Evolutionary conservation across 2,113 vertebrate genomes (phyloP).

Genomic region (Boulengeromyrus knoepffleri): DNA sequence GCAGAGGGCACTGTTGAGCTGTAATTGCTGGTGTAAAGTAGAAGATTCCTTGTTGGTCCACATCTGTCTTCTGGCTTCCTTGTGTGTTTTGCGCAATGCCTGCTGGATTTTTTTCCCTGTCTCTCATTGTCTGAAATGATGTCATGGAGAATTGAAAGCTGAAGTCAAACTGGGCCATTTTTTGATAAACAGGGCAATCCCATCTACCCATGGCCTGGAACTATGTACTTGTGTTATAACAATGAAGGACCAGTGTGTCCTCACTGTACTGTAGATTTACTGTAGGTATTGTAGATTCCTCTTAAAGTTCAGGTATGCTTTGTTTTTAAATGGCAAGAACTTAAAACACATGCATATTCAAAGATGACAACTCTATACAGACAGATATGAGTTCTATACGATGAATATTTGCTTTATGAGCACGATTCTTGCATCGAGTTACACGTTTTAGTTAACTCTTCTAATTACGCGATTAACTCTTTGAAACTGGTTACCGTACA

Average conservation of each 20-base stretch:
- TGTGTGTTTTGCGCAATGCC: background rate
- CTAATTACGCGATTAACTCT: background rate
- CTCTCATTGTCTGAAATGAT: background rate
- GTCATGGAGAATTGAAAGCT: background rate
- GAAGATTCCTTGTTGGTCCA: background rate
- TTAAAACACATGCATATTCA: background rate
- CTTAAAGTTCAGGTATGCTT: background rate
- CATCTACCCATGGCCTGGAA: background rate
- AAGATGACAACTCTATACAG: background rate
- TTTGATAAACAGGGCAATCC: background rate
- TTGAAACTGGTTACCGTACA: background rate
- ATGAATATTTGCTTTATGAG: background rate
- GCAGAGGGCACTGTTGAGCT: constrained; percentile 15
- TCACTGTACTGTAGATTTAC: constrained; percentile 2
- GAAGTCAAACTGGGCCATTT: background rate
- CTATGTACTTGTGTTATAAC: background rate
- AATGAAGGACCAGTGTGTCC: background rate
- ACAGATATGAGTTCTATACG: background rate
- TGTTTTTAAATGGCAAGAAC: constrained; percentile 12
- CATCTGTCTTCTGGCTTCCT: background rate
- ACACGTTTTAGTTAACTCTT: constrained; percentile 15
- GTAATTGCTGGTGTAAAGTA: background rate
- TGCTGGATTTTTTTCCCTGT: background rate
- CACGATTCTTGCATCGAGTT: background rate
- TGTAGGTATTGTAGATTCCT: background rate